Evolutionary conservation across 1,140 invertebrate genomes (phyloP).

Genomic region (Planococcus citri): DNA sequence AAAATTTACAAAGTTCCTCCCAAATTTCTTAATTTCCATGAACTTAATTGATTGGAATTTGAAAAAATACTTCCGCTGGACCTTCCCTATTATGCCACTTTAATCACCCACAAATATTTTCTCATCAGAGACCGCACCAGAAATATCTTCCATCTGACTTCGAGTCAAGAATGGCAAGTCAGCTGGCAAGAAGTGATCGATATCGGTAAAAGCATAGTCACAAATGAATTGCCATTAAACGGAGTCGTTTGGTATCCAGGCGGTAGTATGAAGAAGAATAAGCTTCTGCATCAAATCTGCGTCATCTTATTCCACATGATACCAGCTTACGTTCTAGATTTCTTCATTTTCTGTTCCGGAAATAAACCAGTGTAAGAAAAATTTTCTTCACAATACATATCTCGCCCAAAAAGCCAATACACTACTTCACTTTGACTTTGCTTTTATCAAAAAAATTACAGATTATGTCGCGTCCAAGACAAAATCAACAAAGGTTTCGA

Average conservation of each 20-base stretch:
- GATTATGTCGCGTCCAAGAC: slow-evolving; percentile 54
- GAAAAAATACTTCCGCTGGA: no score
- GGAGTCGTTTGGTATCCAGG: slow-evolving; percentile 77
- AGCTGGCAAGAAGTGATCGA: slow-evolving; percentile 71
- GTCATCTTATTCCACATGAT: slow-evolving; percentile 71
- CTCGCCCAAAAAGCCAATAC: background rate
- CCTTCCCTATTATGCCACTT: no score
- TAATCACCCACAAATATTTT: no score
- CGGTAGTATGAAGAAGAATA: slow-evolving; percentile 71
- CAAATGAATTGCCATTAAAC: slow-evolving; percentile 58
- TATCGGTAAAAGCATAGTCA: slow-evolving; percentile 61
- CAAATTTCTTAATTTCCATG: no score
- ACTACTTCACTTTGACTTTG: no score
- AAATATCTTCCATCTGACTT: slow-evolving; percentile 31
- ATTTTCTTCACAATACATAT: background rate
- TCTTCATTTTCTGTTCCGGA: slow-evolving; percentile 56
- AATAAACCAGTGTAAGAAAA: slow-evolving; percentile 66
- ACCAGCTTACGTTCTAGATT: slow-evolving; percentile 69
- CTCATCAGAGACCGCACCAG: slow-evolving; percentile 27
- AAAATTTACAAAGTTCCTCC: no score
- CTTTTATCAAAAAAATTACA: background rate
- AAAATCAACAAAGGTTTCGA: slow-evolving; percentile 68
- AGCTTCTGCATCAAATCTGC: slow-evolving; percentile 60
- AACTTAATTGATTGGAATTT: no score
- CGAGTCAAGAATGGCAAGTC: slow-evolving; percentile 49